phyloP scores from a whole-genome alignment of 53 echinoderm and acorn worm species.

The Antedon mediterranea region DNA sequence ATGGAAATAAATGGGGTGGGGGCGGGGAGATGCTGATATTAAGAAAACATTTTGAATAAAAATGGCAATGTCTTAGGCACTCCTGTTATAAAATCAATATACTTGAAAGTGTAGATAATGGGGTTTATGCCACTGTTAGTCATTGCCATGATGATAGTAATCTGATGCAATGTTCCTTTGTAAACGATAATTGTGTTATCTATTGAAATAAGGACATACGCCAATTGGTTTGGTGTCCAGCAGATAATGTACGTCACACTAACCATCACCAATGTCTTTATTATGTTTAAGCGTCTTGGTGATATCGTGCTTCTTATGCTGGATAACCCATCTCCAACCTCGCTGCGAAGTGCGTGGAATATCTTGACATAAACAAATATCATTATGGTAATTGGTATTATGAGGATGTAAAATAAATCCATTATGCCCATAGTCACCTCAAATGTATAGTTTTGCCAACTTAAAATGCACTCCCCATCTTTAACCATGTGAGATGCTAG shows the following conservation, averaged over 20 bases:
- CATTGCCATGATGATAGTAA: neutral
- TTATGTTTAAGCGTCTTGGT: conserved; percentile 1
- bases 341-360: neutral
- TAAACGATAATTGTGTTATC: conserved; percentile 2
- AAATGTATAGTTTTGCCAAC: neutral
- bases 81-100: conserved; percentile 13
- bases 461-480: neutral
- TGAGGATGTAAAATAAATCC: neutral
- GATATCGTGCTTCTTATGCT: neutral
- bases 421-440: neutral
- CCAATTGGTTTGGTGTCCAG: conserved; percentile 18
- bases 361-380: neutral
- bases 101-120: conserved; percentile 22
- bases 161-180: conserved; percentile 4
- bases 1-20: too few relatives aligned
- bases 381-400: neutral
- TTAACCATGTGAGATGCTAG: neutral
- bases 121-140: conserved; percentile 17
- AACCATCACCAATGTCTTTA: conserved; percentile 19
- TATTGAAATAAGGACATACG: conserved; percentile 4
- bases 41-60: too few relatives aligned
- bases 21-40: too few relatives aligned
- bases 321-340: neutral
- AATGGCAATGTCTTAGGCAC: neutral
- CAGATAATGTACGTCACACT: conserved; percentile 15